These are phyloP conservation scores for Asarcornis scutulata DNA, from an alignment of 2,113 vertebrate genomes.

Conservation along the genomic window DNA sequence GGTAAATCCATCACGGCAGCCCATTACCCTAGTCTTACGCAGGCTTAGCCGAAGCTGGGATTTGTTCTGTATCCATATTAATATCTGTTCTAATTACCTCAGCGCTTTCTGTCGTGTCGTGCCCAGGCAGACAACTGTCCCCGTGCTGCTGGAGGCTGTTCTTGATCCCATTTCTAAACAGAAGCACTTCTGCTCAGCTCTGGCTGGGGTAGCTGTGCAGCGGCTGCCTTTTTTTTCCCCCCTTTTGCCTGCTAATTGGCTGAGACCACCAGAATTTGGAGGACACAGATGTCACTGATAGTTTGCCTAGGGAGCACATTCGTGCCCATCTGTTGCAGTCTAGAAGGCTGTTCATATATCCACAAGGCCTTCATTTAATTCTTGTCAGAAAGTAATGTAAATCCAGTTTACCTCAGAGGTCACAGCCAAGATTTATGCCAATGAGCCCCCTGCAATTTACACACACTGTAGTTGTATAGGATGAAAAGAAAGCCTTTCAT, in stretches of 20 bases:
- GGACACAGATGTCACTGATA: slow-evolving; percentile 89
- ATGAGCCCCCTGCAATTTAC: slow-evolving; percentile 85
- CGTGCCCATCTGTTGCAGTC: slow-evolving; percentile 90
- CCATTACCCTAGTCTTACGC: background rate
- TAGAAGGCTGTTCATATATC: slow-evolving; percentile 83
- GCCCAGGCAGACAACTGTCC: slow-evolving; percentile 6
- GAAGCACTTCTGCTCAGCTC: slow-evolving; percentile 73
- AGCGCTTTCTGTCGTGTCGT: background rate
- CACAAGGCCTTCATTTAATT: slow-evolving; percentile 90
- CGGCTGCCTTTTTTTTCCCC: background rate
- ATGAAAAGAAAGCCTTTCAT: slow-evolving; percentile 86
- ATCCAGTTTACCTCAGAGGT: slow-evolving; percentile 89
- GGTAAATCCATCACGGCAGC: background rate
- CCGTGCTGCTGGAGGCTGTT: slow-evolving; percentile 68
- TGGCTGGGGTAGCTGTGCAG: slow-evolving; percentile 62
- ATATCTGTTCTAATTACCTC: slow-evolving; percentile 22
- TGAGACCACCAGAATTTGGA: slow-evolving; percentile 88
- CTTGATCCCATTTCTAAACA: slow-evolving; percentile 80
- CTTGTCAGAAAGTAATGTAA: slow-evolving; percentile 91
- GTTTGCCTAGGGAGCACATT: slow-evolving; percentile 87
- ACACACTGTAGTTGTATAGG: slow-evolving; percentile 83
- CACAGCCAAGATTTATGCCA: slow-evolving; percentile 85
- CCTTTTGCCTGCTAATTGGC: slow-evolving; percentile 82
- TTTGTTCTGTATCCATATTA: slow-evolving; percentile 32
- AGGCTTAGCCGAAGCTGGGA: background rate